Evolutionary conservation across 2,797 vertebrate genomes (phyloP).

Genomic region (Pseudomugil gertrudae): DNA sequence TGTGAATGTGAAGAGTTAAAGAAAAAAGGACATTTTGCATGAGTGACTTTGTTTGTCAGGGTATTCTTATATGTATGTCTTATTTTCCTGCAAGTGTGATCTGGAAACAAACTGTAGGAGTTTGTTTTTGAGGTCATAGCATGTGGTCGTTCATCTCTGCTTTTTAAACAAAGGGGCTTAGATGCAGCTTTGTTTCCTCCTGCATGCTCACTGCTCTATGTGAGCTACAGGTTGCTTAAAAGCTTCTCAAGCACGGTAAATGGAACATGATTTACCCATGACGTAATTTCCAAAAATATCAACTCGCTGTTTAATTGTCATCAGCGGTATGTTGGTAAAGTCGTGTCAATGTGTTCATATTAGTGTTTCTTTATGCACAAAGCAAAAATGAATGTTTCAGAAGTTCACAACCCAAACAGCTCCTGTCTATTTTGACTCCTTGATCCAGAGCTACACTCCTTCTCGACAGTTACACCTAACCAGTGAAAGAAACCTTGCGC

Average conservation of each 20-base stretch:
- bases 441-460: no score
- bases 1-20: conserved; percentile 21
- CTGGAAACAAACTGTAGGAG: conserved; percentile 49
- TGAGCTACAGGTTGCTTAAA: conserved; percentile 17
- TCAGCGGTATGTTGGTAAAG: not conserved
- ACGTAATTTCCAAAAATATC: not conserved
- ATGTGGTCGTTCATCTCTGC: conserved; percentile 59
- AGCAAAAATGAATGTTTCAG: conserved; percentile 12
- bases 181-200: conserved; percentile 56
- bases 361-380: not conserved
- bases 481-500: no score
- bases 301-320: not conserved
- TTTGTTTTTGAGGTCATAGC: conserved; percentile 61
- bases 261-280: not conserved
- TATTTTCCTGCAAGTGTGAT: conserved; percentile 2
- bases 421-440: no score
- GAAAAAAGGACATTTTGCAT: conserved; percentile 18
- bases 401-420: conserved; percentile 1
- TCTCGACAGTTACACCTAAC: no score
- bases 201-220: conserved; percentile 1
- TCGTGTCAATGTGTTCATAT: not conserved
- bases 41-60: conserved; percentile 8
- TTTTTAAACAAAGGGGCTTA: conserved; percentile 39
- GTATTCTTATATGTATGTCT: conserved; percentile 20
- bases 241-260: not conserved